Evolutionary conservation across 2,797 vertebrate genomes (phyloP).

Genomic region (Phaenicophaeus curvirostris): DNA sequence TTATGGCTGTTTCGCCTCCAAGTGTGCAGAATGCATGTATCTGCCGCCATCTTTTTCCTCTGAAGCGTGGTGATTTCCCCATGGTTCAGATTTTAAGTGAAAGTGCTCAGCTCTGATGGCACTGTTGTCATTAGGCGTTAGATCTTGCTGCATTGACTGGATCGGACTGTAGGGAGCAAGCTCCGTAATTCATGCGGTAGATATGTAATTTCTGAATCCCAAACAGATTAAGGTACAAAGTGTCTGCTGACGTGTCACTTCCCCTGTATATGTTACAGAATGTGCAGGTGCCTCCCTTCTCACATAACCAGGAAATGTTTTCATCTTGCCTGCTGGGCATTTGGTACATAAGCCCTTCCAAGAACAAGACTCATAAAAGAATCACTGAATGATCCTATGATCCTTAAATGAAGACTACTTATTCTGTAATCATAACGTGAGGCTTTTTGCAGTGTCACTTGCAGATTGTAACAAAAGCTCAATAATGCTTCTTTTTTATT

Average conservation of each 20-base stretch:
- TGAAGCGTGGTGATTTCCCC: accelerated
- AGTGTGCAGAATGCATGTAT: not conserved
- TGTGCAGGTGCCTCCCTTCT: not conserved
- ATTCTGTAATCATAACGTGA: not conserved
- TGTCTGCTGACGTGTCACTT: not conserved
- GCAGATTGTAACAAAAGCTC: not conserved
- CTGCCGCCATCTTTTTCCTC: not conserved
- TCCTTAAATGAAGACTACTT: not conserved
- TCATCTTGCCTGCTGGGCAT: not conserved
- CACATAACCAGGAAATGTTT: not conserved
- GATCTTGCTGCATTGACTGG: not conserved
- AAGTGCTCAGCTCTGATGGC: not conserved
- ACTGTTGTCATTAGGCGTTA: not conserved
- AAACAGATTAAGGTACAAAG: not conserved
- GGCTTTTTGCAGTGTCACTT: not conserved
- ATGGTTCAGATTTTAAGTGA: not conserved
- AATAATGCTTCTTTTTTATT: not conserved
- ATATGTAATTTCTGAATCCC: not conserved
- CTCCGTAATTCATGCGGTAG: not conserved
- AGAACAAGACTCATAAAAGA: not conserved
- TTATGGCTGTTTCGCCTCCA: not conserved
- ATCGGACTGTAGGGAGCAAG: not conserved
- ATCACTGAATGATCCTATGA: not conserved
- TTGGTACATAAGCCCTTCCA: not conserved
- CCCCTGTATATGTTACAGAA: not conserved